Evolutionary conservation across 1,140 invertebrate species (phyloP).

Genomic region (Apis laboriosa): DNA sequence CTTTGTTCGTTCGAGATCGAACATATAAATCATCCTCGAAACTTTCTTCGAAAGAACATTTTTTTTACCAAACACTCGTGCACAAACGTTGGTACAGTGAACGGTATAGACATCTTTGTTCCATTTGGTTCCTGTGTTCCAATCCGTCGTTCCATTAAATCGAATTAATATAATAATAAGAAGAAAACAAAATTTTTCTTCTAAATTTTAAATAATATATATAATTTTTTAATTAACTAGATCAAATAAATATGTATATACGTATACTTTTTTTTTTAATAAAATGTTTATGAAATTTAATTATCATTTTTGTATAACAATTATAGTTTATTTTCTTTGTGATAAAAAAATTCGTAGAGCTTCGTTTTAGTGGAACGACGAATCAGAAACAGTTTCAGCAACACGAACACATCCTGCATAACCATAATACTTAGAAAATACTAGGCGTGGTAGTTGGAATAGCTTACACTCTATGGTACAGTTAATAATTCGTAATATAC

Average conservation of each 20-base stretch:
- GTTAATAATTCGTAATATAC: constrained; percentile 66
- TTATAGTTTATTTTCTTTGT: background rate
- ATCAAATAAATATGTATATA: too few relatives aligned
- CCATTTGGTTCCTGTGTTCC: background rate
- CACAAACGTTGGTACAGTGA: constrained; percentile 10
- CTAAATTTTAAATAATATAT: background rate
- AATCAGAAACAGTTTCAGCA: constrained; percentile 15
- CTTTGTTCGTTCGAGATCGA: background rate
- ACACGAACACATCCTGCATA: constrained; percentile 45
- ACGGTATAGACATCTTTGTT: constrained; percentile 1
- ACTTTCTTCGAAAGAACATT: constrained; percentile 8
- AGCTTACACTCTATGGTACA: constrained; percentile 68
- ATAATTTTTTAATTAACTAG: background rate
- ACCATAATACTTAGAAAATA: constrained; percentile 75
- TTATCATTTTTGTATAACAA: background rate
- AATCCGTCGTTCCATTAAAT: background rate
- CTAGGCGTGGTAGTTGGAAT: constrained; percentile 73
- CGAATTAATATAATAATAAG: too few relatives aligned
- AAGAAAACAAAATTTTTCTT: too few relatives aligned
- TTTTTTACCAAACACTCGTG: constrained; percentile 1
- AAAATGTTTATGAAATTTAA: background rate
- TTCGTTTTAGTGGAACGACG: background rate
- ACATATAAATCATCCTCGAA: background rate
- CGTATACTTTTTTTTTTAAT: background rate
- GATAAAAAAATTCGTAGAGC: too few relatives aligned